Evolutionary conservation across 2,888 invertebrate species (phyloP).

Genomic region (Chymomyza fuscimana): DNA sequence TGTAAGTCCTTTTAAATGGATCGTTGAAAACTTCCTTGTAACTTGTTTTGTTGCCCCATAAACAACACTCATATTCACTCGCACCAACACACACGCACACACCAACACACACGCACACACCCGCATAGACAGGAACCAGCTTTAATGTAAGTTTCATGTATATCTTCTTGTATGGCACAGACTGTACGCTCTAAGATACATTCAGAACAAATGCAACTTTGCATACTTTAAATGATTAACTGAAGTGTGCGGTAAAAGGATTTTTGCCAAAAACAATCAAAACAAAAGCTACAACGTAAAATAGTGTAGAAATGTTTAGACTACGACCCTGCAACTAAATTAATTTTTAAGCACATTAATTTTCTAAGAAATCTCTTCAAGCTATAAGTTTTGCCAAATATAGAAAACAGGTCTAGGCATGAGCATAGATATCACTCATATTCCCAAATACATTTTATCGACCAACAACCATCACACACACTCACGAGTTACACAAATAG

Average conservation of each 20-base stretch:
- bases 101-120: background rate
- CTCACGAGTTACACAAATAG: too few relatives aligned
- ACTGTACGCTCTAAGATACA: background rate
- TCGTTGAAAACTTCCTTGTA: conserved; percentile 23
- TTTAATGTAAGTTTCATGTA: background rate
- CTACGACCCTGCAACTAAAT: too few relatives aligned
- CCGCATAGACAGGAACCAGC: background rate
- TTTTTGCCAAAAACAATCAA: background rate
- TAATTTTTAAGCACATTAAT: too few relatives aligned
- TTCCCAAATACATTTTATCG: too few relatives aligned
- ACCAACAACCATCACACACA: too few relatives aligned
- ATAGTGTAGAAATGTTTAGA: background rate
- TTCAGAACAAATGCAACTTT: background rate
- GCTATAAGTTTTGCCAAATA: too few relatives aligned
- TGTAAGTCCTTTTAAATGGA: conserved; percentile 35
- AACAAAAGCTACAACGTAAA: background rate
- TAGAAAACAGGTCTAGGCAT: too few relatives aligned
- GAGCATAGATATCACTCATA: too few relatives aligned
- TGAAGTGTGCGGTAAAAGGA: background rate
- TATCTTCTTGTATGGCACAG: background rate
- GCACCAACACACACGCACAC: background rate
- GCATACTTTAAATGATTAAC: background rate
- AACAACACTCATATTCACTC: conserved; percentile 10
- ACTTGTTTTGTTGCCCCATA: conserved; percentile 13
- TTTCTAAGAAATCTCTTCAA: too few relatives aligned